Evolutionary conservation across 2,113 vertebrate species (phyloP), one percentile per base, ranked within the genome.

Genomic region (Oncorhynchus kisutch): DNA sequence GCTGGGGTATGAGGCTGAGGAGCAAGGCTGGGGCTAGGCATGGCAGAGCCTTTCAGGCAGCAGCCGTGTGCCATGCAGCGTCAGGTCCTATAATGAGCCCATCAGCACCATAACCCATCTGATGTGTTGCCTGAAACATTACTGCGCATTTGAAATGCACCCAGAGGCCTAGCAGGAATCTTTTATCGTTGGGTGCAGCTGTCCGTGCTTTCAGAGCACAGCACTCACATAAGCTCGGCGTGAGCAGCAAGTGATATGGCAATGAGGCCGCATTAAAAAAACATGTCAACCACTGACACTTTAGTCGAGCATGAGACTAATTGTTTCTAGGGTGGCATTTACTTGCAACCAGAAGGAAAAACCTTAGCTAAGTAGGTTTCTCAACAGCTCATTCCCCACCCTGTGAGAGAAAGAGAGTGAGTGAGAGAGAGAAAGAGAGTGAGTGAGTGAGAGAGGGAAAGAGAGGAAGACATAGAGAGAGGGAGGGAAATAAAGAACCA

Each of bases 121-220:
- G 89, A 88, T 91, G 84, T 86, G 88, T 80, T 87, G 87, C 84
- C 86, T 89, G 85, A 84, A 89, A 91, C 88, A 91, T 90, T 90
- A 89, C 85, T 88, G 84, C 79, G 85, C 84, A 75, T 87, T 88
- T 89, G 90, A 92, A 89, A 91, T 87, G 85, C 83, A 89, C 86
- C 87, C 89, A 87, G 84, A 83, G 81, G 89, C 88, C 82, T 82
- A 87, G 86, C 80, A 88, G 90, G 85, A 86, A 87, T 90, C 82
- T 89, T 91, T 91, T 91, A 92, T 93, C 84, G 72, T 89, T 84
- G 87, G 82, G 84, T 91, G 91, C 91, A 91, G 88, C 90, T 92
- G 90, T 89, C 88, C 87, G 72, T 88, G 88, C 84, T 90, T 90
- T 88, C 80, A 84, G 87, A 92, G 84, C 88, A 89, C 85, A 91